Base-by-base conservation (phyloP, 2,888 invertebrate genomes). In the Dromius quadrimaculatus region DNA sequence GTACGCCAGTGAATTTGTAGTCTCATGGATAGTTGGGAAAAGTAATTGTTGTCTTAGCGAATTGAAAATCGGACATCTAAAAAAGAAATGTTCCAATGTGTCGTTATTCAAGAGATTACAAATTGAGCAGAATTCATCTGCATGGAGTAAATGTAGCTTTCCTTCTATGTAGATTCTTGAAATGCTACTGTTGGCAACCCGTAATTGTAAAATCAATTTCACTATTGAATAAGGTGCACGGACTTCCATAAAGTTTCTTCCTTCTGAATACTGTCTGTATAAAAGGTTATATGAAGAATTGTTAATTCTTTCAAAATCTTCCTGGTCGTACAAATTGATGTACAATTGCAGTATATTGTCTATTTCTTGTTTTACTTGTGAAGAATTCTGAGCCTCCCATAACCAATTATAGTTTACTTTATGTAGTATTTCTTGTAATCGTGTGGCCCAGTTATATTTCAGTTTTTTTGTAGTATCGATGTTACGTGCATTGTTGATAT, bases 11-110 rank as follows among this genome's bases (percentile, higher is more conserved):
- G n/a, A n/a, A n/a, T n/a, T n/a, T n/a, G n/a, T n/a, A n/a, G n/a
- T n/a, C n/a, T n/a, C n/a, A n/a, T n/a, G n/a, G n/a, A n/a, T n/a
- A n/a, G n/a, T n/a, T n/a, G n/a, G n/a, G n/a, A n/a, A n/a, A n/a
- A n/a, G n/a, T n/a, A n/a, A n/a, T n/a, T n/a, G n/a, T n/a, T n/a
- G 13, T 15, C 38, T 38, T 15, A 11, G 8, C 2, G 6, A 15
- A 15, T 38, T 38, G 13, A 13, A 38, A n/a, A 38, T 38, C 2
- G 13, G 38, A 13, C 38, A 38, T 6, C 38, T 38, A 6, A 38
- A 38, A 38, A 38, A 38, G 38, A 38, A 38, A 11, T 38, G 38
- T 11, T 38, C 38, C 38, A 38, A 38, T 5, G 38, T 38, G 13
- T 38, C 38, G 38, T 38, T 11, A 13, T 38, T 15, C 2, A 38